Percentiles rank a stretch among this genome's conserved stretches.
These are phyloP conservation scores for Notiomystis cincta DNA, from an alignment of 2,113 vertebrate species.

Conservation along the genomic window DNA sequence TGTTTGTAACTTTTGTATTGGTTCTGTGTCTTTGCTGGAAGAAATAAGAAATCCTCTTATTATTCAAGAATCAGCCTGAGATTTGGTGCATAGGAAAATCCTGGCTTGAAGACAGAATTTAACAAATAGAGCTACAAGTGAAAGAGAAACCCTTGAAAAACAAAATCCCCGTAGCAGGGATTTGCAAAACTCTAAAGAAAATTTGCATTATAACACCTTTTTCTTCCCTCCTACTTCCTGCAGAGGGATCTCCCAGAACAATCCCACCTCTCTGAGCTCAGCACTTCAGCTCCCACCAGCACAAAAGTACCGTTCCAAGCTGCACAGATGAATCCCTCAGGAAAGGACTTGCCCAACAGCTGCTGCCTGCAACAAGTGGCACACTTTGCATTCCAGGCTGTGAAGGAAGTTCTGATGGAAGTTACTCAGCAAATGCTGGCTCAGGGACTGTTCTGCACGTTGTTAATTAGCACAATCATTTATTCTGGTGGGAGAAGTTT, in stretches of 20 bases:
- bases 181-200: slow-evolving; percentile 33
- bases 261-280: background rate
- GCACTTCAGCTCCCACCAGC: background rate
- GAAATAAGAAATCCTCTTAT: background rate
- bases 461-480: background rate
- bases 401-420: background rate
- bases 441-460: background rate
- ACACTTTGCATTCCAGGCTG: background rate
- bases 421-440: background rate
- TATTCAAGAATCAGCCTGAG: background rate
- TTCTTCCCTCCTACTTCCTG: background rate
- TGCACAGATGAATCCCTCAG: background rate
- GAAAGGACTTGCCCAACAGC: background rate
- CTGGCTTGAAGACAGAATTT: background rate
- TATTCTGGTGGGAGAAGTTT: background rate
- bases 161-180: background rate
- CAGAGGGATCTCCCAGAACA: background rate
- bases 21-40: background rate
- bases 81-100: background rate
- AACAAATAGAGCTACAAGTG: background rate
- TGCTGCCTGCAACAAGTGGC: background rate
- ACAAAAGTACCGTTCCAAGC: background rate
- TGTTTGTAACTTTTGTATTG: background rate
- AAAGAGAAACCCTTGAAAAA: slow-evolving; percentile 28
- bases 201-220: slow-evolving; percentile 45